A percentile compares a stretch with the other conserved stretches of the same genome.
These are phyloP conservation scores for Rhinolophus sinicus DNA, from an alignment of 2,113 vertebrate genomes.

Conservation along the genomic window DNA sequence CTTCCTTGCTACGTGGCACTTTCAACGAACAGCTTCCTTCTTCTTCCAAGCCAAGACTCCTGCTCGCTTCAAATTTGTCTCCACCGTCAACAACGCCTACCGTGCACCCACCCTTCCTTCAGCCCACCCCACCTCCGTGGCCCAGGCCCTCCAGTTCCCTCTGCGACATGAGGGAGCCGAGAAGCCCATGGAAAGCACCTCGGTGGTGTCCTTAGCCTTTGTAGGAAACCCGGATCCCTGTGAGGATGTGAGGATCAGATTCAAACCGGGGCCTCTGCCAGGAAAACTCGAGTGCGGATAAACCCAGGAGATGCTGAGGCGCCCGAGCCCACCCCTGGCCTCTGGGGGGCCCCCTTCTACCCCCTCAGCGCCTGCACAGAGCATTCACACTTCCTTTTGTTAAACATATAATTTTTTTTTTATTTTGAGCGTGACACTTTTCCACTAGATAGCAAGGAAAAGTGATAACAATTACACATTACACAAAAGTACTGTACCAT, in stretches of 20 bases:
- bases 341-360: not conserved
- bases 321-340: not conserved
- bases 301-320: not conserved
- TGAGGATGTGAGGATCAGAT: not conserved
- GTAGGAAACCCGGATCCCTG: not conserved
- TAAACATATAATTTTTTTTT: constrained; percentile 87
- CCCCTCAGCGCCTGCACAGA: constrained; percentile 49
- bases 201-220: not conserved
- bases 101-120: not conserved
- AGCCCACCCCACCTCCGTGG: not conserved
- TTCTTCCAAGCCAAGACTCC: constrained; percentile 47
- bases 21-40: constrained; percentile 44
- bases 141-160: not conserved
- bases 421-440: constrained; percentile 91
- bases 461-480: constrained; percentile 94
- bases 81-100: not conserved
- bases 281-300: not conserved
- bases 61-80: constrained; percentile 48
- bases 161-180: not conserved
- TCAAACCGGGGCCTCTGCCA: constrained; percentile 46
- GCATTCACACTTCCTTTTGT: constrained; percentile 81
- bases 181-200: not conserved
- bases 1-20: constrained; percentile 64
- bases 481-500: constrained; percentile 91
- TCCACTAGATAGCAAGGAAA: constrained; percentile 91